Percentiles rank a stretch among this genome's conserved stretches.
Conservation (phyloP, 2,113 vertebrate genomes). For the Bubalus kerabau region DNA sequence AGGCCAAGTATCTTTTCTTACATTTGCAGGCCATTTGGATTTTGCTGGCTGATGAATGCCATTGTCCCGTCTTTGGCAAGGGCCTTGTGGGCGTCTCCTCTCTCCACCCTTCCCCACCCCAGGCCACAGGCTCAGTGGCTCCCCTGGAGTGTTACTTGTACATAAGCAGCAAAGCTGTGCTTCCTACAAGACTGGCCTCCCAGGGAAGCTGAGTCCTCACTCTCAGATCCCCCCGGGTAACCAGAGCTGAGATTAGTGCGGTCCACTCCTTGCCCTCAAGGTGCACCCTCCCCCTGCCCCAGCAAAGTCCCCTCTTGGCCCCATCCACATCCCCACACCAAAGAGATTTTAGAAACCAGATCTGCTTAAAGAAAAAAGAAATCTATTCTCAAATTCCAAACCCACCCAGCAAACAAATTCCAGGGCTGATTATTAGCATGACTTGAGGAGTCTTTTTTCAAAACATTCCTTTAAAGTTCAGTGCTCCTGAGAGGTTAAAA, state of each 20-base stretch:
- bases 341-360: constrained; percentile 24
- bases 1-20: constrained; percentile 40
- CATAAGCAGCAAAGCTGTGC: neutral
- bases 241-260: neutral
- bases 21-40: neutral
- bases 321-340: neutral
- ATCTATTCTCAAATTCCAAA: constrained; percentile 48
- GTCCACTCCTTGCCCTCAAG: neutral
- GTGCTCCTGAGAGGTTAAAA: neutral
- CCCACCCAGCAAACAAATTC: constrained; percentile 40
- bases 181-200: neutral
- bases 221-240: neutral
- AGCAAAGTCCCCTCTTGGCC: neutral
- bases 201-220: neutral
- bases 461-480: constrained; percentile 31
- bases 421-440: constrained; percentile 28
- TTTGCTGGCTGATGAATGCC: constrained; percentile 22
- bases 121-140: neutral
- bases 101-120: neutral
- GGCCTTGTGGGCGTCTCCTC: neutral
- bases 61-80: constrained; percentile 7
- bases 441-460: constrained; percentile 10
- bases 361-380: constrained; percentile 8
- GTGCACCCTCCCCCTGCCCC: neutral
- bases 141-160: neutral